phyloP scores from a whole-genome alignment of 2,888 invertebrate genomes.

The Drosophila antonietae region DNA sequence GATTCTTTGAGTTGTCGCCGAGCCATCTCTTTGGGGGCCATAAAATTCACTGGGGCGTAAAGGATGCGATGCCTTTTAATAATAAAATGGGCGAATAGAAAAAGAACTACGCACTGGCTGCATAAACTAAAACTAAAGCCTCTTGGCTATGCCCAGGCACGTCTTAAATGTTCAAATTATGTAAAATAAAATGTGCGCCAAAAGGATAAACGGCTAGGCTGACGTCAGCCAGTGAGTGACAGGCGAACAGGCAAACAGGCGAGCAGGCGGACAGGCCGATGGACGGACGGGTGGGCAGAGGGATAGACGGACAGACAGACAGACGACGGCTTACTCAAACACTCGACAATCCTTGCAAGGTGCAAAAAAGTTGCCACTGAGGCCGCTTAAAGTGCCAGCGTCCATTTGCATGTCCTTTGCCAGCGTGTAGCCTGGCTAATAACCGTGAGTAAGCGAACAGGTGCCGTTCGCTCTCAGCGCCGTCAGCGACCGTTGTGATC shows the following conservation, averaged over 20 bases:
- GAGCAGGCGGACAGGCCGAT: conserved; percentile 31
- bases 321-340: conserved; percentile 45
- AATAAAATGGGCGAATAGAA: conserved; percentile 42
- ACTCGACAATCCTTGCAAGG: conserved; percentile 69
- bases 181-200: conserved; percentile 77
- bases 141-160: conserved; percentile 77
- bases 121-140: conserved; percentile 81
- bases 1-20: conserved; percentile 38
- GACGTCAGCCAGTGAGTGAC: conserved; percentile 77
- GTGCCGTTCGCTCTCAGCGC: conserved; percentile 54
- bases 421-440: conserved; percentile 59
- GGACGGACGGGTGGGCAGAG: conserved; percentile 13
- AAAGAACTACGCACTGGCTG: conserved; percentile 55
- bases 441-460: conserved; percentile 79
- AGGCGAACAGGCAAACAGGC: conserved; percentile 37
- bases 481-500: conserved; percentile 68
- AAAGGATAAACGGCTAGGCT: conserved; percentile 67
- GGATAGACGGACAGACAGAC: conserved; percentile 16
- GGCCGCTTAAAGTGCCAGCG: conserved; percentile 34
- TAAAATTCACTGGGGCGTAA: conserved; percentile 79
- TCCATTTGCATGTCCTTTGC: conserved; percentile 68
- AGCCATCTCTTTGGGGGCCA: conserved; percentile 36
- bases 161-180: conserved; percentile 81
- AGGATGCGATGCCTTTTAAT: conserved; percentile 78
- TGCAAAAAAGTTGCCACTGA: conserved; percentile 64